Conservation (phyloP, 2,888 invertebrate genomes). For the Drosophila aldrichi region DNA sequence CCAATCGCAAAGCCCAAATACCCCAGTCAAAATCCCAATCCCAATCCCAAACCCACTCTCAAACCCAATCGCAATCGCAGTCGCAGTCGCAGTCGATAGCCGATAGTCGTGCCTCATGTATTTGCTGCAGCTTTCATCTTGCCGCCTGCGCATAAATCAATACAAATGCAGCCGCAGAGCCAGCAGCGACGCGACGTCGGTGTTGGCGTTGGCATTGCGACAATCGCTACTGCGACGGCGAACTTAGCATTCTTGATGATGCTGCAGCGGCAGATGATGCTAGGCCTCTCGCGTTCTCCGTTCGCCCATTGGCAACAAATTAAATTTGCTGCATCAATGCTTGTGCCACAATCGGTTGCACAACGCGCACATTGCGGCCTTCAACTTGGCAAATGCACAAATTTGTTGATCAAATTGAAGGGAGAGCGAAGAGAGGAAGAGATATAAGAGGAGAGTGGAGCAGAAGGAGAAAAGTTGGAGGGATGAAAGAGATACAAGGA, state of each 20-base stretch:
- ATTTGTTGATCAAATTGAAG: slow-evolving; percentile 37
- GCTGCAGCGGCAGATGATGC: neutral
- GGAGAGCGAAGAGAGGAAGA: neutral
- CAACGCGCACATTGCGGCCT: slow-evolving; percentile 49
- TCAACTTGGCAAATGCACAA: slow-evolving; percentile 52
- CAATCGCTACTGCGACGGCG: slow-evolving; percentile 32
- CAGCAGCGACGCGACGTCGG: slow-evolving; percentile 3
- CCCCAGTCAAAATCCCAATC: slow-evolving; percentile 17
- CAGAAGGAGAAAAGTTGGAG: neutral
- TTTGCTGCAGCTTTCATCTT: slow-evolving; percentile 55
- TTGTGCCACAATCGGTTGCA: slow-evolving; percentile 57
- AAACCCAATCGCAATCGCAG: slow-evolving; percentile 11
- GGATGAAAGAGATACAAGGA: neutral
- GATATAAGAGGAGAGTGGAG: neutral
- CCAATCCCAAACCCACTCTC: slow-evolving; percentile 10
- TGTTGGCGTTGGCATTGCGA: slow-evolving; percentile 38
- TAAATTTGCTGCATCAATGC: slow-evolving; percentile 52
- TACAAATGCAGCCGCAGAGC: slow-evolving; percentile 53
- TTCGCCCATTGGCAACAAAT: slow-evolving; percentile 49
- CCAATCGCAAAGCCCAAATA: slow-evolving; percentile 26
- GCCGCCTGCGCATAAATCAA: slow-evolving; percentile 76
- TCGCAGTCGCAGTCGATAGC: slow-evolving; percentile 14
- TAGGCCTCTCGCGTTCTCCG: neutral
- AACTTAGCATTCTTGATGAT: slow-evolving; percentile 23
- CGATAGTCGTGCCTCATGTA: slow-evolving; percentile 43